Base-by-base conservation (phyloP, 2,113 vertebrate genomes). In the Cyphomyrus discorhynchus region DNA sequence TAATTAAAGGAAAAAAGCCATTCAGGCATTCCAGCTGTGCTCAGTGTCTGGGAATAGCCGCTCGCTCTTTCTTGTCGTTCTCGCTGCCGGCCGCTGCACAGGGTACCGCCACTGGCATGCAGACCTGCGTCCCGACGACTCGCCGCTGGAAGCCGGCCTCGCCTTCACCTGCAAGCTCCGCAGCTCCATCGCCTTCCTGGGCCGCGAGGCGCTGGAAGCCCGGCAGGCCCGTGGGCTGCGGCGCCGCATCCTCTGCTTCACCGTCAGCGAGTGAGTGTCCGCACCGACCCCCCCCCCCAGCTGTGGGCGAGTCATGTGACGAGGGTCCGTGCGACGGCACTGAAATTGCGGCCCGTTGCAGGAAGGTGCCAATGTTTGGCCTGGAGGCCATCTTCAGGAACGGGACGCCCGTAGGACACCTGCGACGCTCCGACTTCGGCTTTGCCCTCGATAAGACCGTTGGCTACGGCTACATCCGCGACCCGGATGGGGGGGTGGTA, bases 51-150 rank as follows among this genome's bases (percentile, higher is more conserved):
- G 74, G 10, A 52, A 35, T 82, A 17, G 47, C 21, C 2, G 7
- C 46, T 58, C 45, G 35, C 2, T 35, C 15, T 13, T 5, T 85
- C 2, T 46, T 4, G 45, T 19, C 2, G 0, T 24, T 15, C 58
- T 17, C 21, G 0, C 3, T 24, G 24, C 21, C 83, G 27, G 83
- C 45, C 24, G 0, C 56, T 5, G 15, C 9, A 0, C 93, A 99
- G 98, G 98, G 1, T 99, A 99, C 93, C 95, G 98, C 89, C 98
- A 99, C 87, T 99, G 98, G 98, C 98, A 99, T 0, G 97, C 97
- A 0, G 98, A 99, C 94, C 97, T 99, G 24, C 97, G 98, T 0
- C 91, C 97, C 0, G 97, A 99, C 0, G 98, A 99, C 93, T 98
- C 97, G 0, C 98, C 98, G 0, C 93, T 99, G 13, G 98, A 99